These are phyloP conservation scores for Microchrysa polita DNA, from an alignment of 2,888 invertebrate species.

Conservation along the genomic window DNA sequence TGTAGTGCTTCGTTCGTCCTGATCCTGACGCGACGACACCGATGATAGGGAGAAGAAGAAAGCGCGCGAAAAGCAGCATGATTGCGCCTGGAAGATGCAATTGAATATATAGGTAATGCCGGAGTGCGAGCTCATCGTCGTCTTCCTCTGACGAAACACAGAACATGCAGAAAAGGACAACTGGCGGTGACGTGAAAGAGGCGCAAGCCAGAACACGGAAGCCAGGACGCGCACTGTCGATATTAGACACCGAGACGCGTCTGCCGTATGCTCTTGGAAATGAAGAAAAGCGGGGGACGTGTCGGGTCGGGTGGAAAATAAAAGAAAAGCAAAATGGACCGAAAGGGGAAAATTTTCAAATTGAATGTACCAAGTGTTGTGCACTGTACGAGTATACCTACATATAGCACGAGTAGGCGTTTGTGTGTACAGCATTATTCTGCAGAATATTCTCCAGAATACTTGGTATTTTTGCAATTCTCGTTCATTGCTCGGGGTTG, in stretches of 20 bases:
- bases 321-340: constrained; percentile 45
- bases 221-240: constrained; percentile 1
- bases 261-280: not conserved
- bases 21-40: too few species aligned
- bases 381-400: not conserved
- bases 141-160: too few species aligned
- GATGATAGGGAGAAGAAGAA: constrained; percentile 5
- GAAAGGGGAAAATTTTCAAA: constrained; percentile 48
- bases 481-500: constrained; percentile 38
- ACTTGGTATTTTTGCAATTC: constrained; percentile 43
- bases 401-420: too few species aligned
- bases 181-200: too few species aligned
- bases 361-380: constrained; percentile 45
- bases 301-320: constrained; percentile 43
- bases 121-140: too few species aligned
- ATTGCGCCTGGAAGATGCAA: constrained; percentile 1
- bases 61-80: constrained; percentile 35
- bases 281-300: constrained; percentile 37
- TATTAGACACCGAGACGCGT: constrained; percentile 19
- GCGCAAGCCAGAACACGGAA: too few species aligned
- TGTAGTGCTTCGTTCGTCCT: not conserved
- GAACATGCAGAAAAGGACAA: too few species aligned
- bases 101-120: too few species aligned
- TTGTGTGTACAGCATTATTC: not conserved
- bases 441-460: constrained; percentile 12